A percentile compares a stretch with the other conserved stretches of the same genome.
phyloP scores from a whole-genome alignment of 2,113 vertebrate species.

The Oxyruncus cristatus region DNA sequence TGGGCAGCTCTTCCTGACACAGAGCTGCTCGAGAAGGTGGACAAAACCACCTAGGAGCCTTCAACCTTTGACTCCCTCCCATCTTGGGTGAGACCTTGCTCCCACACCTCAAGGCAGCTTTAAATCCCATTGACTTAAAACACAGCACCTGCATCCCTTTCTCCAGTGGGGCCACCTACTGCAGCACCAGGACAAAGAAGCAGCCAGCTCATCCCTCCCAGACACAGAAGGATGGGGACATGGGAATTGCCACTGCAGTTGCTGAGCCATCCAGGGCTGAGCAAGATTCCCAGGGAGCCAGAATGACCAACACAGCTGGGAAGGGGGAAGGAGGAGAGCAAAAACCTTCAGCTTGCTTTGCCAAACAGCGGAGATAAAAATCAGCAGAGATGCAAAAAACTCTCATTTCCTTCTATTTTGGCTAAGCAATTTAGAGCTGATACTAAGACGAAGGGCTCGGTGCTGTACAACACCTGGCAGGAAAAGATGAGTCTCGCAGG shows the following conservation, averaged over 20 bases:
- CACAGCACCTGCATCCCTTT: background rate
- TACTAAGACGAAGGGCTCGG: background rate
- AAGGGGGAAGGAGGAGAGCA: background rate
- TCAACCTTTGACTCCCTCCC: background rate
- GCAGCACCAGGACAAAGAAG: background rate
- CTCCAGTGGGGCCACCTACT: background rate
- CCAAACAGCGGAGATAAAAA: conserved; percentile 50
- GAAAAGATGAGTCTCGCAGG: background rate
- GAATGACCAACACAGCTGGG: background rate
- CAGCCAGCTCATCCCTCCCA: background rate
- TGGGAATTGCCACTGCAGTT: background rate
- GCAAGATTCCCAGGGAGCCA: background rate
- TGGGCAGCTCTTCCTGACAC: background rate
- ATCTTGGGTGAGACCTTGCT: background rate
- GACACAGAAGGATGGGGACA: background rate
- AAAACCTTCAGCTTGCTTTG: background rate
- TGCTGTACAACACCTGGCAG: background rate
- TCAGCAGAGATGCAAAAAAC: conserved; percentile 11
- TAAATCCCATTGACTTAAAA: background rate
- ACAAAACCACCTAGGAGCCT: background rate
- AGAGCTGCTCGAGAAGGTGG: background rate
- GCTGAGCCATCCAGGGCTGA: background rate
- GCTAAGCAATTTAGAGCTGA: conserved; percentile 49
- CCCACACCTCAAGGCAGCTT: background rate
- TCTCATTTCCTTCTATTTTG: conserved; percentile 52